Conservation (phyloP, 2,888 invertebrate species). For the Rugalucina vietnamica region DNA sequence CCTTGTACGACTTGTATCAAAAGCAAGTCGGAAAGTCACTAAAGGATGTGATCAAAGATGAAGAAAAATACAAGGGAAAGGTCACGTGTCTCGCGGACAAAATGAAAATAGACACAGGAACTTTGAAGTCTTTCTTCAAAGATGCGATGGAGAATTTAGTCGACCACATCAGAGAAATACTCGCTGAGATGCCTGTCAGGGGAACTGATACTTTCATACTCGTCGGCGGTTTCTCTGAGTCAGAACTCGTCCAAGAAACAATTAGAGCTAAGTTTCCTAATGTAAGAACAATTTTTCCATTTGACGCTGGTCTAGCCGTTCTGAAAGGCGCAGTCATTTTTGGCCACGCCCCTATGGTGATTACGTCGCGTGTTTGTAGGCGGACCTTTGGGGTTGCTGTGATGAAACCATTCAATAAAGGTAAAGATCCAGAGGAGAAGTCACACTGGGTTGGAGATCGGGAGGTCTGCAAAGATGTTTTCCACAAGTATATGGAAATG, state of each 20-base stretch:
- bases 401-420: constrained; percentile 37
- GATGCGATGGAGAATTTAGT: constrained; percentile 37
- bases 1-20: constrained; percentile 41
- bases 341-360: constrained; percentile 55
- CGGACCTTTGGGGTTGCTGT: constrained; percentile 56
- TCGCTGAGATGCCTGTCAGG: constrained; percentile 39
- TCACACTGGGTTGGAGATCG: constrained; percentile 12
- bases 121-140: constrained; percentile 54
- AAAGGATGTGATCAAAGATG: constrained; percentile 20
- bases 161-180: constrained; percentile 53
- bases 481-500: constrained; percentile 51
- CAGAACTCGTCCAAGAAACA: constrained; percentile 48
- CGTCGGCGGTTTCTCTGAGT: constrained; percentile 59
- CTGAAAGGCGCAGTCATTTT: constrained; percentile 60
- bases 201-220: constrained; percentile 51
- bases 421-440: constrained; percentile 36
- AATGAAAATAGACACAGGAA: constrained; percentile 44
- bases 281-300: constrained; percentile 49
- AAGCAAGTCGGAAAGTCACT: constrained; percentile 2
- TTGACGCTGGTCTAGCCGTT: constrained; percentile 55
- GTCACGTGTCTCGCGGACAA: constrained; percentile 43
- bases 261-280: constrained; percentile 49
- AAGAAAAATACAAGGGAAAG: constrained; percentile 40
- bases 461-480: constrained; percentile 46
- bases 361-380: constrained; percentile 53